phyloP scores from a whole-genome alignment of 2,113 vertebrate species.

The Myrmophylax atrothorax region DNA sequence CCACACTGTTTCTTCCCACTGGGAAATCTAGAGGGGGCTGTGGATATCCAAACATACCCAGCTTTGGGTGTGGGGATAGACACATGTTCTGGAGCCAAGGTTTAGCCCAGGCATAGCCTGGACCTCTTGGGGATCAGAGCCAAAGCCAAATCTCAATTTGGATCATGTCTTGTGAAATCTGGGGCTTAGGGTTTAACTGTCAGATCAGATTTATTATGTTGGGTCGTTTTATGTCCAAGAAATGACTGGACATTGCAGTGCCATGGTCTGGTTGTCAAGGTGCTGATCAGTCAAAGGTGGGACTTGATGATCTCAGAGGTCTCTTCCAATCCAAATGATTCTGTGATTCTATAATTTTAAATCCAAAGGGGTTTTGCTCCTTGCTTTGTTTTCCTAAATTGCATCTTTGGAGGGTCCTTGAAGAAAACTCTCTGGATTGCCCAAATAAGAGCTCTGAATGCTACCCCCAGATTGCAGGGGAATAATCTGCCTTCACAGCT shows the following conservation, averaged over 20 bases:
- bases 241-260: neutral
- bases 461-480: neutral
- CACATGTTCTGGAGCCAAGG: neutral
- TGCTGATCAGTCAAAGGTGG: neutral
- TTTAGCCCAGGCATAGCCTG: neutral
- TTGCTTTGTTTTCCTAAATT: neutral
- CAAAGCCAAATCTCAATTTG: neutral
- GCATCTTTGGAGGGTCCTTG: neutral
- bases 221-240: neutral
- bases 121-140: neutral
- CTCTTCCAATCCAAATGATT: neutral
- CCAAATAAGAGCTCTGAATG: neutral
- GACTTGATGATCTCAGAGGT: neutral
- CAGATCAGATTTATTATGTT: neutral
- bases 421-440: neutral
- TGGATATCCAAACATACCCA: neutral
- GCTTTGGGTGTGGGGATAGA: neutral
- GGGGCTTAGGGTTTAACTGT: neutral
- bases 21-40: neutral
- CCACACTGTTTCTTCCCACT: neutral
- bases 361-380: neutral
- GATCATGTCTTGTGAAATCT: fast-evolving
- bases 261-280: neutral
- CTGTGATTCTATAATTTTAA: neutral
- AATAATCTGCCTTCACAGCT: neutral